Percentiles rank a stretch among this genome's conserved stretches.
These are phyloP conservation scores for Lathamus discolor DNA, from an alignment of 2,113 vertebrate genomes.

Conservation along the genomic window DNA sequence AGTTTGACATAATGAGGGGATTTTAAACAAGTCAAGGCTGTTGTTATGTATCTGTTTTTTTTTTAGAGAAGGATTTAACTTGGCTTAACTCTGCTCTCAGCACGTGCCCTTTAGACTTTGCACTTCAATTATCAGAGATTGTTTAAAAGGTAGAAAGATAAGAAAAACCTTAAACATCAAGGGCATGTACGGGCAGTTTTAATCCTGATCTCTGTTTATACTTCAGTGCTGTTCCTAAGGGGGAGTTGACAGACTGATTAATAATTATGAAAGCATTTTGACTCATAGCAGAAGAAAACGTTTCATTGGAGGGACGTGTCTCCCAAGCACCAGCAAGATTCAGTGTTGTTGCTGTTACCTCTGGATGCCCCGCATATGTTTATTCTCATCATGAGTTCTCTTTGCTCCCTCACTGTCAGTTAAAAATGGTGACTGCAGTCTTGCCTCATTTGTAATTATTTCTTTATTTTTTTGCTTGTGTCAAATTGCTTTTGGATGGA, in stretches of 20 bases:
- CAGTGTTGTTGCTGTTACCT: not conserved
- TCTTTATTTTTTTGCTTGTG: not conserved
- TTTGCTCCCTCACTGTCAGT: not conserved
- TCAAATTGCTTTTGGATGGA: not conserved
- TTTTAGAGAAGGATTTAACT: not conserved
- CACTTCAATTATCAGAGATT: not conserved
- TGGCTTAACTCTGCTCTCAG: not conserved
- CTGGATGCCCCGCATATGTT: not conserved
- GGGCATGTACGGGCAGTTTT: not conserved
- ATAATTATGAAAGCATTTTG: not conserved
- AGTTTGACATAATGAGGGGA: not conserved
- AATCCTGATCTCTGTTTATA: not conserved
- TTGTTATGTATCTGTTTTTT: not conserved
- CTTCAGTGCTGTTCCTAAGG: not conserved
- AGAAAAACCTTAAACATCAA: not conserved
- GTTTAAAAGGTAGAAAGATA: slow-evolving; percentile 7
- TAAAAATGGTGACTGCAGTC: not conserved
- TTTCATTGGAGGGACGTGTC: not conserved
- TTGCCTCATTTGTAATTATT: not conserved
- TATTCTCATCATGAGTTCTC: not conserved
- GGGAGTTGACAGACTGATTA: not conserved
- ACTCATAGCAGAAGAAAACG: not conserved
- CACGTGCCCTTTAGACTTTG: not conserved
- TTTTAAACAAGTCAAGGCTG: rapidly evolving
- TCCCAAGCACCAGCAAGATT: not conserved